Base-by-base conservation (phyloP, 2,113 vertebrate genomes). In the Calidris pygmaea region DNA sequence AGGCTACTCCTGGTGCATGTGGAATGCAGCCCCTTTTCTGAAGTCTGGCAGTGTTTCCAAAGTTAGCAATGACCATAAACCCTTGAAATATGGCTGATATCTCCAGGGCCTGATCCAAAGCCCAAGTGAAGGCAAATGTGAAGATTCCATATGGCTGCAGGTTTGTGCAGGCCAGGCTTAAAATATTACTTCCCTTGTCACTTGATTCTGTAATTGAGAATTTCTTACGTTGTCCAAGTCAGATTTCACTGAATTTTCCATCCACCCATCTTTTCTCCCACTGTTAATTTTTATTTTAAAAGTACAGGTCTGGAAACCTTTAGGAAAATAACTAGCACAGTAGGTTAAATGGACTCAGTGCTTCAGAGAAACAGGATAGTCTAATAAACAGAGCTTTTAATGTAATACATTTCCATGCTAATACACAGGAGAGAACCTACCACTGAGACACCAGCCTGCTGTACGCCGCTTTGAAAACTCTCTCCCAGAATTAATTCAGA, bases 401-500 rank as follows among this genome's bases (percentile, higher is more conserved):
- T 60, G 30, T 75, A 90, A 66, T 26, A 76, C 32, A 2, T 71
- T 95, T 93, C 62, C 58, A 83, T 3, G 0, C 30, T 87, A 78
- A 82, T 76, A 93, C 81, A 80, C 74, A 70, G 59, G 90, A 85
- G 87, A 95, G 9, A 94, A 63, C 17, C 29, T 37, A 89, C 92
- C 87, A 60, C 4, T 68, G 89, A 81, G 91, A 95, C 84, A 91
- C 73, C 81, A 89, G 58, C 45, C 58, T 83, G 66, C 67, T 66
- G 19, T 26, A 58, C 0, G 0, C 15, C 0, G 0, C 87, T 94
- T 87, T 58, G 58, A 85, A 96, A 95, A 86, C 73, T 59, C 45
- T 53, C 76, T 89, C 68, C 52, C 30, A 63, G 82, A 92, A 95
- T 90, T 93, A 94, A 95, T 95, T 93, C 91, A 87, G 66, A 67